phyloP scores from a whole-genome alignment of 2,113 vertebrate species.

The Hippocampus comes region DNA sequence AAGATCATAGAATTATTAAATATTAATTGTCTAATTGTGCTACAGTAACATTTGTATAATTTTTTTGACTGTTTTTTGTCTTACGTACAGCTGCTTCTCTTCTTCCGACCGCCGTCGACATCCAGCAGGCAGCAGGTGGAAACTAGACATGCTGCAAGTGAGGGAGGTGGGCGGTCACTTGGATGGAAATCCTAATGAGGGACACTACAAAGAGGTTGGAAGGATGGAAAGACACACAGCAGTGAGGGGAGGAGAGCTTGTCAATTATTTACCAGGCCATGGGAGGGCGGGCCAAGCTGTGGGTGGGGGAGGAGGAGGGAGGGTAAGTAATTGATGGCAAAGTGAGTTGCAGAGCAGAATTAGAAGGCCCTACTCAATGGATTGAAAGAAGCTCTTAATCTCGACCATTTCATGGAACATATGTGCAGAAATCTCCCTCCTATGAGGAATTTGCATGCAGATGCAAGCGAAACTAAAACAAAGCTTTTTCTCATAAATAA shows the following conservation, averaged over 20 bases:
- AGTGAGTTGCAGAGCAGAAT: constrained; percentile 49
- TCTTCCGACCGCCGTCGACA: constrained; percentile 22
- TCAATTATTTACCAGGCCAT: constrained; percentile 73
- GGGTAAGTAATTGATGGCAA: constrained; percentile 49
- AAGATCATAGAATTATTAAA: too few relatives aligned
- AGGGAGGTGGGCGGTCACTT: constrained; percentile 8
- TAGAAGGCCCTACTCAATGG: constrained; percentile 40
- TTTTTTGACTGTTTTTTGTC: not conserved
- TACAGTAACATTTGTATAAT: not conserved
- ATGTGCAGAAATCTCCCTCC: not conserved
- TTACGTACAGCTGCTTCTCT: constrained; percentile 39
- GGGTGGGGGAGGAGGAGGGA: constrained; percentile 16
- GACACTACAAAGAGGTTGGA: constrained; percentile 9
- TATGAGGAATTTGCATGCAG: not conserved
- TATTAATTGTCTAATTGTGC: not conserved
- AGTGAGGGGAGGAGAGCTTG: constrained; percentile 31
- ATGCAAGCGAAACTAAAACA: too few relatives aligned
- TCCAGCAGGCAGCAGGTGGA: constrained; percentile 41
- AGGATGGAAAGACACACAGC: constrained; percentile 8
- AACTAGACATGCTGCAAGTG: constrained; percentile 26
- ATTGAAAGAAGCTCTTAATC: constrained; percentile 24
- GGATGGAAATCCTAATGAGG: constrained; percentile 42
- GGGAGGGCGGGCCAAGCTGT: constrained; percentile 16
- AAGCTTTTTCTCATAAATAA: not conserved
- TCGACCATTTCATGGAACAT: not conserved